phyloP scores from a whole-genome alignment of 2,888 invertebrate species.

The Acronicta alni region DNA sequence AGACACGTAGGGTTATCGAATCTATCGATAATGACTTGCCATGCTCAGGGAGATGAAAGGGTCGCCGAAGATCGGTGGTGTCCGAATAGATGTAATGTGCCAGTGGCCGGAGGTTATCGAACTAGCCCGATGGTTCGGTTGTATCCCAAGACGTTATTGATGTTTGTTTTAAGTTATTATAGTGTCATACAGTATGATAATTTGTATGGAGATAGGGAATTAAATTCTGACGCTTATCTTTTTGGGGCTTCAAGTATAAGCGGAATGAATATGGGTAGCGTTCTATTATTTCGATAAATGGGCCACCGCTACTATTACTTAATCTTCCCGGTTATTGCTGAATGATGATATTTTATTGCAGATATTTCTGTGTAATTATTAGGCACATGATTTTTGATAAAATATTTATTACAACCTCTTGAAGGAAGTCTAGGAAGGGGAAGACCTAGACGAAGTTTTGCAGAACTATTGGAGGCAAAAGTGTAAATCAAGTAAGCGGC shows the following conservation, averaged over 20 bases:
- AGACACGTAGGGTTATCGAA: slow-evolving; percentile 43
- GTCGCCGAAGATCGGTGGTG: slow-evolving; percentile 70
- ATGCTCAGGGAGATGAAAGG: slow-evolving; percentile 70
- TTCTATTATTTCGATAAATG: neutral
- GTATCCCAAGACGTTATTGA: slow-evolving; percentile 31
- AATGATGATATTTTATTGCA: neutral
- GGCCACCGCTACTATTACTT: neutral
- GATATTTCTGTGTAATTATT: neutral
- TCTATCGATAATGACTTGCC: slow-evolving; percentile 65
- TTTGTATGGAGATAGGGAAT: slow-evolving; percentile 7
- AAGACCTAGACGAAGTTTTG: too few species aligned
- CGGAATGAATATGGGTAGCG: too few species aligned
- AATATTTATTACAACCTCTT: too few species aligned
- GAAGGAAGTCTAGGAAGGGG: too few species aligned
- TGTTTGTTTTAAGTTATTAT: slow-evolving; percentile 46
- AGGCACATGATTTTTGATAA: too few species aligned
- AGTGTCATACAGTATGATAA: slow-evolving; percentile 21
- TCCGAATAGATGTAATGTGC: slow-evolving; percentile 51
- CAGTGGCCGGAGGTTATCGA: slow-evolving; percentile 70
- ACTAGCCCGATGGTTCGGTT: slow-evolving; percentile 66
- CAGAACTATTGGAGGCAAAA: too few species aligned
- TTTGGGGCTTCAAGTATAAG: neutral
- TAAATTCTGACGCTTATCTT: neutral
- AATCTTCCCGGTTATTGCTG: neutral
- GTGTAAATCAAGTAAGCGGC: too few species aligned